Evolutionary conservation across 2,113 vertebrate species (phyloP), one percentile per base, ranked within the genome.

Genomic region (Fulmarus glacialis): DNA sequence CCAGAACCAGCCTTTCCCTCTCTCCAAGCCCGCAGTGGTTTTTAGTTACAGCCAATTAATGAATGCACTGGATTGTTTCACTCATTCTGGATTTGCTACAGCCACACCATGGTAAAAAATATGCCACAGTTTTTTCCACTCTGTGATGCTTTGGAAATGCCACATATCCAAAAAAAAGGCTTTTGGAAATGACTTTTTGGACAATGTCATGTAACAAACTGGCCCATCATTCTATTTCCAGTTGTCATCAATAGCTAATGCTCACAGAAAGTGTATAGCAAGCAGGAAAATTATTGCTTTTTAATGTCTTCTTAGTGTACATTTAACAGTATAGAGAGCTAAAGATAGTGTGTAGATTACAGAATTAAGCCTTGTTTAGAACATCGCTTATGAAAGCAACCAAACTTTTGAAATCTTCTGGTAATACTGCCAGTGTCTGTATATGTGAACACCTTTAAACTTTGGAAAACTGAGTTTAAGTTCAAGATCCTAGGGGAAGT

Each of bases 151-250:
- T 75, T 71, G 23, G 17, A 75, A 64, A 59, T 75, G 6, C 1
- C 30, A 38, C 18, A 7, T 58, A 56, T 10, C 12, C 5, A 63
- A 75, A 90, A 64, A 24, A 24, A 38, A 42, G 0, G 8, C 3
- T 59, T 74, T 60, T 67, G 21, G 24, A 71, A 1, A 13, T 71
- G 3, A 2, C 17, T 42, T 82, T 78, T 32, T 75, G 30, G 15
- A 26, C 3, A 55, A 27, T 4, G 2, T 42, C 4, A 22, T 34
- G 11, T 24, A 58, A 74, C 1, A 78, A 40, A 63, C 1, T 36
- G 6, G 1, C 3, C 17, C 12, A 60, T 64, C 0, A 1, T 60
- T 24, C 14, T 14, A 5, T 58, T 82, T 75, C 5, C 5, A 34
- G 32, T n/a, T 53, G 5, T 40, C 11, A 48, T 38, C 48, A 72